Evolutionary conservation across 2,888 invertebrate genomes (phyloP), one percentile per base, ranked within the genome.

Genomic region (Corythucha ciliata): DNA sequence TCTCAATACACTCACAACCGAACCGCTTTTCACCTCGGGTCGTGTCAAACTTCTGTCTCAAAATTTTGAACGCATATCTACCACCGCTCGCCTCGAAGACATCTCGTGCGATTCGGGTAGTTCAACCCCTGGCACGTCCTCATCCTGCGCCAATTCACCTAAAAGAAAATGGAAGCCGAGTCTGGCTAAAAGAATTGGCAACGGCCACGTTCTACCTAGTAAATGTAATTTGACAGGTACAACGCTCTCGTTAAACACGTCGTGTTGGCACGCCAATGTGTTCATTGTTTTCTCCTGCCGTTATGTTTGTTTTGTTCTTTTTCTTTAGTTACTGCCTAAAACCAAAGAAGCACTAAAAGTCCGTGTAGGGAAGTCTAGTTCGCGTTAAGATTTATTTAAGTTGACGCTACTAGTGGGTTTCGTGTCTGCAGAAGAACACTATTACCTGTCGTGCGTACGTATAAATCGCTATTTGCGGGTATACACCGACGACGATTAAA

Each of bases 111-210:
- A 60, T 36, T 62, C 63, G 54, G 68, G 68, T 60, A 77, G 78
- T 0, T 78, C 79, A 0, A 78, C 79, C 0, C 77, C 78, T 0
- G 75, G 75, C 22, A 63, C 63, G 7, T 63, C 63, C 48, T 78
- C 79, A 0, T 78, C 78, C 60, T 77, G 77, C 54, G 74, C 78
- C 0, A 78, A 78, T 62, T 78, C 78, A 0, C 79, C 79, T 0
- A 79, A 78, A 66, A 67, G 78, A 48, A 65, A 76, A 60, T 72
- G 69, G 67, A 57, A 54, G 41, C 52, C 56, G 12, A 45, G 52
- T 26, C 64, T 78, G 62, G 73, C 74, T 61, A 69, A 73, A 67
- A 72, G 73, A 66, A 64, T 74, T 59, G 69, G 75, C 53, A 47
- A 68, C 65, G 53, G 68, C 65, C 71, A 74, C 49, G 68, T 74